phyloP scores from a whole-genome alignment of 2,888 invertebrate genomes.

The Yponomeuta cagnagella region DNA sequence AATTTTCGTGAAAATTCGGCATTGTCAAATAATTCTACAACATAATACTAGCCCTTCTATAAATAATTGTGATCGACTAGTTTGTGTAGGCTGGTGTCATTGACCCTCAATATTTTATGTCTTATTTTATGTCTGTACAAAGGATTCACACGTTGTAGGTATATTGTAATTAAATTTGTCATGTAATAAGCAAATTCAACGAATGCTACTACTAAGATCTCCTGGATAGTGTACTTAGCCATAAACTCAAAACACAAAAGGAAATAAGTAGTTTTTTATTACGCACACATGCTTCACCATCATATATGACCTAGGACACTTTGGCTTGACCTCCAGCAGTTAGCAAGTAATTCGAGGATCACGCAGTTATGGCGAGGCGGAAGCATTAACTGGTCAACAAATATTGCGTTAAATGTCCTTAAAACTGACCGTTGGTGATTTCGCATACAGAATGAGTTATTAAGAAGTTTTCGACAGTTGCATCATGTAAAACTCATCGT shows the following conservation, averaged over 20 bases:
- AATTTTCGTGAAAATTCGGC: too few relatives aligned
- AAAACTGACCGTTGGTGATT: conserved; percentile 38
- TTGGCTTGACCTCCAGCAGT: background rate
- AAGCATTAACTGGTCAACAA: conserved; percentile 29
- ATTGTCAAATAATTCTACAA: too few relatives aligned
- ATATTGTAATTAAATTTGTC: too few relatives aligned
- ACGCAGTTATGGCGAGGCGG: conserved; percentile 25
- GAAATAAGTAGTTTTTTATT: background rate
- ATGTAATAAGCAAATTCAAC: too few relatives aligned
- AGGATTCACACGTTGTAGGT: background rate
- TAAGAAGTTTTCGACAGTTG: conserved; percentile 46
- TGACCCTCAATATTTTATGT: background rate
- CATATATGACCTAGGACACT: background rate
- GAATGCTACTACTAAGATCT: background rate
- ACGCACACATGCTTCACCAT: background rate
- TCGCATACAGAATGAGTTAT: conserved; percentile 50
- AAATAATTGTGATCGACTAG: too few relatives aligned
- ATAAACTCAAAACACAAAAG: background rate
- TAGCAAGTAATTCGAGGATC: background rate
- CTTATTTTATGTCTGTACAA: background rate
- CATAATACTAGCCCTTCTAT: background rate
- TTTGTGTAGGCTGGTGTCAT: background rate
- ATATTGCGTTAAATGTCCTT: conserved; percentile 40
- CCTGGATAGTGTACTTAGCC: background rate
- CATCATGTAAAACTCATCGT: conserved; percentile 35